phyloP scores from a whole-genome alignment of 2,888 invertebrate genomes.

The Napeogenes inachia region DNA sequence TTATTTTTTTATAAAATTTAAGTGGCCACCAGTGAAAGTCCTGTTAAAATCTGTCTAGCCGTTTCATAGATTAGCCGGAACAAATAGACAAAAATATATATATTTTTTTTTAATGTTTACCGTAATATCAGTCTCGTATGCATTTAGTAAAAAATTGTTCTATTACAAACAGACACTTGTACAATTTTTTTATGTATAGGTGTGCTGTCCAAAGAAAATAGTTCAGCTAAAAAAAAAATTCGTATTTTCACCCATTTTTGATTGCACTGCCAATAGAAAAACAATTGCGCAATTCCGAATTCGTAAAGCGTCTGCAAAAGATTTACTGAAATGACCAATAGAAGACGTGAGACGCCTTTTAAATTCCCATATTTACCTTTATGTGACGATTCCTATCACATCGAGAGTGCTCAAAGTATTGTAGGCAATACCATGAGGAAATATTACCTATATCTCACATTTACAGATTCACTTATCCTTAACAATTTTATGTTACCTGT shows the following conservation, averaged over 20 bases:
- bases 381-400: slow-evolving; percentile 24
- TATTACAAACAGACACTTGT: no score
- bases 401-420: slow-evolving; percentile 9
- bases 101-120: no score
- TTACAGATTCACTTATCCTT: no score
- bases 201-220: not conserved
- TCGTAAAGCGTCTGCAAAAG: slow-evolving; percentile 63
- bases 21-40: no score
- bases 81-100: no score
- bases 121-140: no score
- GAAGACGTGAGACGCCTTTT: slow-evolving; percentile 60
- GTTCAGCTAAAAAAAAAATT: not conserved
- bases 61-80: no score
- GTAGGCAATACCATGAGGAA: slow-evolving; percentile 2
- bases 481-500: no score
- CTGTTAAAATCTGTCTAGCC: no score
- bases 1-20: no score
- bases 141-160: no score
- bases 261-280: slow-evolving; percentile 11
- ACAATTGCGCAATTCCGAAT: slow-evolving; percentile 48
- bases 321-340: slow-evolving; percentile 76
- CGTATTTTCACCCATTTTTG: not conserved
- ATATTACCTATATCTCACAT: not conserved
- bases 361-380: slow-evolving; percentile 53
- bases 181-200: no score